Evolutionary conservation across 2,888 invertebrate genomes (phyloP), one percentile per base, ranked within the genome.

Genomic region (Arctia plantaginis): DNA sequence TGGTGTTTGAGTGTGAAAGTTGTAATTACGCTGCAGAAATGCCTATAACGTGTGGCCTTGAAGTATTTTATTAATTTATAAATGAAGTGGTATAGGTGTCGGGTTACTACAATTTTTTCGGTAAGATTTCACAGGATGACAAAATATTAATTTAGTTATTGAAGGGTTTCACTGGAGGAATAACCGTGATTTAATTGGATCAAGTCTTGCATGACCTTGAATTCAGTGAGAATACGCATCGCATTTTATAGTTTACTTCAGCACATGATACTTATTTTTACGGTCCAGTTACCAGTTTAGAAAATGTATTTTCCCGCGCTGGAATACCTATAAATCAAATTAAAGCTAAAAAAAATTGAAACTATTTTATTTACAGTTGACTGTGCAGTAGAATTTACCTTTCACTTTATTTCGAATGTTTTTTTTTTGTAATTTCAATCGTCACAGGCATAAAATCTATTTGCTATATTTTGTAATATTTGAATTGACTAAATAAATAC

Each of bases 1-100:
- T 89, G 87, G 87, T 91, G 91, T 90, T 90, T 92, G 91, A 90
- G 90, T 90, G 92, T 90, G 93, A 93, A 94, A 94, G 93, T 94
- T 91, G 83, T 90, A 85, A 90, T 90, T 90, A 86, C 88, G 87
- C 88, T 82, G 83, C 78, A 83, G 85, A 89, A 86, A 82, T 80
- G 80, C 80, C 78, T 77, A 83, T 77, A 76, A 80, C 76, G 73
- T 72, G 78, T 87, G 92, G 90, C 93, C 93, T 93, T 93, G 93
- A 89, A 81, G 69, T 73, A 71, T 69, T 76, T 75, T 77, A 86
- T 84, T 79, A 81, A 78, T 79, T 78, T 81, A 18, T 77, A 71
- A 73, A 76, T 76, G 59, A 74, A 73, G 75, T 77, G 80, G 35
- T 62, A 30, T 7, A 30, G 70, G 82, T 85, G 77, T 85, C 84